Conservation (phyloP, 2,797 vertebrate genomes). For the Microcaecilia unicolor region DNA sequence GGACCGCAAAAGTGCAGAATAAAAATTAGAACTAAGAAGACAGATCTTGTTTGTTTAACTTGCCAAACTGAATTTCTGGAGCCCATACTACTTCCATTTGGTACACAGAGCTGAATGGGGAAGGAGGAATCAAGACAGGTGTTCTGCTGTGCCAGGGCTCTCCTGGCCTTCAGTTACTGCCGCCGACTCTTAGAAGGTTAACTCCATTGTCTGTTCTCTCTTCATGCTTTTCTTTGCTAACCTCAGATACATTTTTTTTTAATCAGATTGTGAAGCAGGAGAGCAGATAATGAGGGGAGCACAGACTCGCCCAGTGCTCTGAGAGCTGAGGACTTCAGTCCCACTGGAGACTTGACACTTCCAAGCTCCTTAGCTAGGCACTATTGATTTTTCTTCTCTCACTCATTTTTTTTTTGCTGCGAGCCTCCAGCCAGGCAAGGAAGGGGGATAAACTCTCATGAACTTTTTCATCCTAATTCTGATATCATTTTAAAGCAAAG, state of each 20-base stretch:
- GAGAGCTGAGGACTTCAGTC: conserved; percentile 25
- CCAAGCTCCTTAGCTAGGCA: conserved; percentile 32
- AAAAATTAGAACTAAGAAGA: no score
- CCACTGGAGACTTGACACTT: conserved; percentile 34
- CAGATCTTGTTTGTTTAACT: no score
- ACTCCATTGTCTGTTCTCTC: conserved; percentile 1
- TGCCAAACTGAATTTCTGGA: no score
- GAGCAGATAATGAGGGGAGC: conserved; percentile 22
- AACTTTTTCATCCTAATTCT: conserved; percentile 47
- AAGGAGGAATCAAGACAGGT: no score
- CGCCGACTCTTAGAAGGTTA: neutral
- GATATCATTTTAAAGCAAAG: conserved; percentile 36
- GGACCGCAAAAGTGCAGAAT: no score
- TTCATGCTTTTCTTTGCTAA: conserved; percentile 16
- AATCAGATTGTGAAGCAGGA: conserved; percentile 26
- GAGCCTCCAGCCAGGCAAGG: conserved; percentile 34
- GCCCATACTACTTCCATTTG: no score
- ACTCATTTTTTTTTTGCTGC: conserved; percentile 33
- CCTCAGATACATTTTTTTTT: no score
- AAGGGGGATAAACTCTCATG: conserved; percentile 49
- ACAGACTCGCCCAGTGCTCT: conserved; percentile 23
- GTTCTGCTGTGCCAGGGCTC: no score
- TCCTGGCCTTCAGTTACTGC: no score
- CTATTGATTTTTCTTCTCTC: conserved; percentile 53
- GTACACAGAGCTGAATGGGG: no score